These are phyloP conservation scores for Gadopsis bispinosus DNA, from an alignment of 2,797 vertebrate genomes.

Conservation along the genomic window DNA sequence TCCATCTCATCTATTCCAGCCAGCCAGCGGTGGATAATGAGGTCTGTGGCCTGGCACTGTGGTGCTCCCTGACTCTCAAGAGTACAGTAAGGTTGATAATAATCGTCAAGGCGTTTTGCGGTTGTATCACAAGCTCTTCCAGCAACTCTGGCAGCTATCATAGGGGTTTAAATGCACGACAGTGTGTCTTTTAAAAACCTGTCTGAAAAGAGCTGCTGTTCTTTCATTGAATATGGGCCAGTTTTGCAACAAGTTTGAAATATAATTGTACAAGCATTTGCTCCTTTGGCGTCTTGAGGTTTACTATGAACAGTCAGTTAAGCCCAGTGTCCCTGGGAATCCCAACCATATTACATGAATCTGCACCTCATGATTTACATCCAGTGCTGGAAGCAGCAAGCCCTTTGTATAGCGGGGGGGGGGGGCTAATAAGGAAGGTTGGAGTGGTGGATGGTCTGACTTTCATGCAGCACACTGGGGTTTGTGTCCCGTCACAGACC, in stretches of 20 bases:
- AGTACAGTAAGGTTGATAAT: slow-evolving; percentile 8
- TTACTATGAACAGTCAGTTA: neutral
- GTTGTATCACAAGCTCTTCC: slow-evolving; percentile 1
- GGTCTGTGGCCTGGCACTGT: slow-evolving; percentile 28
- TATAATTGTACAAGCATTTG: too few species aligned
- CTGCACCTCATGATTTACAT: neutral
- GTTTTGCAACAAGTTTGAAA: too few species aligned
- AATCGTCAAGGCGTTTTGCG: slow-evolving; percentile 15
- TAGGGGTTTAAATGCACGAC: neutral
- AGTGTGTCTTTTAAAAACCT: neutral
- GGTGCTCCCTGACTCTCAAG: neutral
- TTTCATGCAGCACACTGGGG: too few species aligned
- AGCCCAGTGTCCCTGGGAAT: neutral
- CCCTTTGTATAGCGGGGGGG: neutral
- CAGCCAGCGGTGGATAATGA: slow-evolving; percentile 55
- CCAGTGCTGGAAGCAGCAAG: neutral
- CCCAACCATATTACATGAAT: neutral
- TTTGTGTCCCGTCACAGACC: too few species aligned
- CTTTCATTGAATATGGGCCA: neutral
- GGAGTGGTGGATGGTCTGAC: neutral
- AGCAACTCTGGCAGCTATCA: too few species aligned
- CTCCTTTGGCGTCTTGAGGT: neutral
- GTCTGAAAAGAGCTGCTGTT: neutral
- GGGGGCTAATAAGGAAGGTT: neutral
- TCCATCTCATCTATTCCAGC: slow-evolving; percentile 43